A percentile compares a stretch with the other conserved stretches of the same genome.
phyloP scores from a whole-genome alignment of 2,888 invertebrate species.

The Onthophagus sagittarius region DNA sequence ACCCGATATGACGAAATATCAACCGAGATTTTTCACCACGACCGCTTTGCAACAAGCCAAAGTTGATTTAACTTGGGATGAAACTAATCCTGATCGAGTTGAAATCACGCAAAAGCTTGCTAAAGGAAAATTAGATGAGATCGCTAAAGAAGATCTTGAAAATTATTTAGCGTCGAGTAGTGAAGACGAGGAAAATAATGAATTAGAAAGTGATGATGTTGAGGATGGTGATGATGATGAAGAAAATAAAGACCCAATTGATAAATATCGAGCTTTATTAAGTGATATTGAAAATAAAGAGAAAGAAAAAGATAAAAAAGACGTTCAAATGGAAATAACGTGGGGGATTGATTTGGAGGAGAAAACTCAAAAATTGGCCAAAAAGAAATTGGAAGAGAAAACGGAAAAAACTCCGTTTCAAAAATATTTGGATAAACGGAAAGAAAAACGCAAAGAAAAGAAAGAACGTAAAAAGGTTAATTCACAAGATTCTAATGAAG shows the following conservation, averaged over 20 bases:
- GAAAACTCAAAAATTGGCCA: conserved; percentile 66
- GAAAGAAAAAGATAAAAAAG: conserved; percentile 64
- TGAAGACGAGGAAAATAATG: conserved; percentile 55
- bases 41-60: conserved; percentile 89
- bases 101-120: conserved; percentile 65
- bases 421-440: conserved; percentile 74
- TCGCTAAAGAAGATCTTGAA: conserved; percentile 68
- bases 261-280: conserved; percentile 76
- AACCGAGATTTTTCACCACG: conserved; percentile 79
- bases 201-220: conserved; percentile 43
- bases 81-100: conserved; percentile 78
- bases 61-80: conserved; percentile 94
- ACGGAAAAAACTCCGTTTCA: conserved; percentile 78
- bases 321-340: conserved; percentile 83
- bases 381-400: conserved; percentile 56
- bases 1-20: conserved; percentile 73
- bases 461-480: conserved; percentile 56
- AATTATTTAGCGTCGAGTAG: conserved; percentile 77
- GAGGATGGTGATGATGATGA: conserved; percentile 50
- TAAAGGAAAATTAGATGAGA: conserved; percentile 59
- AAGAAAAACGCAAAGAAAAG: conserved; percentile 72
- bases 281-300: conserved; percentile 68
- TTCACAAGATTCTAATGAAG: conserved; percentile 51
- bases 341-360: conserved; percentile 78
- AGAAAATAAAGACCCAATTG: conserved; percentile 51